phyloP scores from a whole-genome alignment of 2,888 invertebrate genomes.

The Polia nebulosa region DNA sequence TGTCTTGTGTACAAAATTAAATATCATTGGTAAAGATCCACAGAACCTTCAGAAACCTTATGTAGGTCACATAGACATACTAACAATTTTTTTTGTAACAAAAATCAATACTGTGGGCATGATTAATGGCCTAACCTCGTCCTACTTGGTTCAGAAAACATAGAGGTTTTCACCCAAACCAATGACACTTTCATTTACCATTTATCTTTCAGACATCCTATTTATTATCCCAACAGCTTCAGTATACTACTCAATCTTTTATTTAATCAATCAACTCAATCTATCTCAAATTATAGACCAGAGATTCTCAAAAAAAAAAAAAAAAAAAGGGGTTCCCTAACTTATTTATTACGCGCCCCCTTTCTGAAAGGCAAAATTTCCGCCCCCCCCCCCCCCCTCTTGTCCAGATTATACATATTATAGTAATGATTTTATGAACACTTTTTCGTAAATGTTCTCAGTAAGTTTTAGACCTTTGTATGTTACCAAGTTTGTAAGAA shows the following conservation, averaged over 20 bases:
- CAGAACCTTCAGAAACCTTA: constrained; percentile 12
- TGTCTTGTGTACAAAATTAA: no score
- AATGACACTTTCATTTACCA: constrained; percentile 20
- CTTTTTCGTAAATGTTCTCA: no score
- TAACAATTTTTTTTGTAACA: constrained; percentile 30
- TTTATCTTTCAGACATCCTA: constrained; percentile 28
- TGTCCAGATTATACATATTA: no score
- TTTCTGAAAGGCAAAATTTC: no score
- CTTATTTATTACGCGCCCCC: no score
- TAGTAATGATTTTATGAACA: no score
- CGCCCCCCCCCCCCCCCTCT: no score
- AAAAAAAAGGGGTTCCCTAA: no score
- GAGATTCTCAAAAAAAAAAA: no score
- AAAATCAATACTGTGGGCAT: constrained; percentile 37
- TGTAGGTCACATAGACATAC: constrained; percentile 30
- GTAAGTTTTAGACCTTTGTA: no score
- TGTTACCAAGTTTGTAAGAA: no score
- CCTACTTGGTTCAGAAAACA: constrained; percentile 36
- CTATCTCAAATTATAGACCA: neutral
- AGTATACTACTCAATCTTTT: neutral
- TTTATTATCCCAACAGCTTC: constrained; percentile 10
- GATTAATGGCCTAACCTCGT: constrained; percentile 44
- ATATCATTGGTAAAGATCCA: constrained; percentile 5
- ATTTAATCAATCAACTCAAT: constrained; percentile 8
- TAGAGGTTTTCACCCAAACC: constrained; percentile 17